Conservation (phyloP, 1,140 invertebrate species). For the Papilio helenus region DNA sequence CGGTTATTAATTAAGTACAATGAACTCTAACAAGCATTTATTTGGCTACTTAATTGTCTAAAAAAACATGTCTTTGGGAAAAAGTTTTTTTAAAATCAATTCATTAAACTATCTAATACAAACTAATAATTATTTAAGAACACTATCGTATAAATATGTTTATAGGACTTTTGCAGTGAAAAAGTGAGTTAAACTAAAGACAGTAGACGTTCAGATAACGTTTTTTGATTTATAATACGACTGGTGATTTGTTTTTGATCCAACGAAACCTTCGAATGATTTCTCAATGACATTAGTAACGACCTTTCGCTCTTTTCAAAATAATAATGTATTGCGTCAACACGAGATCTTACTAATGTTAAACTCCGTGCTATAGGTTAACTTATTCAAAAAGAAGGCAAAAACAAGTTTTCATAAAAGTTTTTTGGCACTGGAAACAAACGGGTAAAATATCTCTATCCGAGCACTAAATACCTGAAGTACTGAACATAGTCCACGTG, state of each 20-base stretch:
- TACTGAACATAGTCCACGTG: no score
- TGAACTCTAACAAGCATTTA: neutral
- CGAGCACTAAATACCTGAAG: no score
- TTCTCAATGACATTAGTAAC: neutral
- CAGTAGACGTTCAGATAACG: neutral
- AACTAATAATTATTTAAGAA: no score
- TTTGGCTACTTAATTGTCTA: neutral
- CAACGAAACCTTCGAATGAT: neutral
- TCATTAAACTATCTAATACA: neutral
- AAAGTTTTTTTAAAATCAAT: neutral
- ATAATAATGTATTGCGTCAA: neutral
- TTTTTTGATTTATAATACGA: neutral
- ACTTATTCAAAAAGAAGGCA: no score
- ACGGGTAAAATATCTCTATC: no score
- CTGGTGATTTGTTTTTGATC: neutral
- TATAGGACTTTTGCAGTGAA: no score
- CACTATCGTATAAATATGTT: no score
- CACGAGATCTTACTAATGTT: neutral
- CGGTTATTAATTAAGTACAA: neutral
- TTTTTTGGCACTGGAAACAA: no score
- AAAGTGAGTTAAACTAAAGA: no score
- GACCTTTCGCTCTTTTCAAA: neutral
- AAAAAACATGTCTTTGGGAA: neutral
- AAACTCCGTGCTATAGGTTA: neutral
- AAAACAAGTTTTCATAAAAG: no score